These are phyloP conservation scores for Stenopsyche tienmushanensis DNA, from an alignment of 1,140 invertebrate genomes.

Conservation along the genomic window DNA sequence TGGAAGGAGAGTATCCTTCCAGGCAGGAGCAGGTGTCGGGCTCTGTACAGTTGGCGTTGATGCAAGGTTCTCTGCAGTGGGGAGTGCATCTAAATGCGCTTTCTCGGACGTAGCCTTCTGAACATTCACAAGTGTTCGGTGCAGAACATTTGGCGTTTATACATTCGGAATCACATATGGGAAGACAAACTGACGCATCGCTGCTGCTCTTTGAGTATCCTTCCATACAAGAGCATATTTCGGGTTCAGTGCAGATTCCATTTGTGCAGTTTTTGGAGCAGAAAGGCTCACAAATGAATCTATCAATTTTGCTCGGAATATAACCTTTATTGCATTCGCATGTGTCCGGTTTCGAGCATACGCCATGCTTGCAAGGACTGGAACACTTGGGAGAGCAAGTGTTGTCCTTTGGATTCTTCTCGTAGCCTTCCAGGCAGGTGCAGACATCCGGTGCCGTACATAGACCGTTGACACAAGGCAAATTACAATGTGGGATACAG, in stretches of 20 bases:
- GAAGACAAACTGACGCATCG: slow-evolving; percentile 45
- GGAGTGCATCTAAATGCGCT: too few species aligned
- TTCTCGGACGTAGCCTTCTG: slow-evolving; percentile 47
- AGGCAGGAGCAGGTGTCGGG: slow-evolving; percentile 41
- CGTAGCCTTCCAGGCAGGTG: slow-evolving; percentile 47
- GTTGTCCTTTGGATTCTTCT: not conserved
- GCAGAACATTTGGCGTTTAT: slow-evolving; percentile 47
- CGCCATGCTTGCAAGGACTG: not conserved
- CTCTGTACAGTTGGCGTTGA: not conserved
- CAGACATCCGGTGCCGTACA: slow-evolving; percentile 53
- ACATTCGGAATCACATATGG: slow-evolving; percentile 51
- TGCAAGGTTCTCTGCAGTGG: slow-evolving; percentile 29
- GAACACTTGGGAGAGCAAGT: slow-evolving; percentile 51
- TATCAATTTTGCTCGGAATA: slow-evolving; percentile 35
- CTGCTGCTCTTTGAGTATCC: slow-evolving; percentile 43
- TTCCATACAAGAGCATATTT: slow-evolving; percentile 40
- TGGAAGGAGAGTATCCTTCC: not conserved
- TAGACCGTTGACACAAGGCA: slow-evolving; percentile 55
- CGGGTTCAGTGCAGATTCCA: slow-evolving; percentile 53
- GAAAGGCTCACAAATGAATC: slow-evolving; percentile 43
- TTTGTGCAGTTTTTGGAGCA: slow-evolving; percentile 50
- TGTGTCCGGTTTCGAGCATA: not conserved
- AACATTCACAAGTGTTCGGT: slow-evolving; percentile 54
- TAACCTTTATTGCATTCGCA: slow-evolving; percentile 5
- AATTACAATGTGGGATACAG: slow-evolving; percentile 53